Percentiles rank a stretch among this genome's conserved stretches.
These are phyloP conservation scores for Caenorhabditis japonica DNA, from an alignment of 2,888 invertebrate genomes.

Conservation along the genomic window DNA sequence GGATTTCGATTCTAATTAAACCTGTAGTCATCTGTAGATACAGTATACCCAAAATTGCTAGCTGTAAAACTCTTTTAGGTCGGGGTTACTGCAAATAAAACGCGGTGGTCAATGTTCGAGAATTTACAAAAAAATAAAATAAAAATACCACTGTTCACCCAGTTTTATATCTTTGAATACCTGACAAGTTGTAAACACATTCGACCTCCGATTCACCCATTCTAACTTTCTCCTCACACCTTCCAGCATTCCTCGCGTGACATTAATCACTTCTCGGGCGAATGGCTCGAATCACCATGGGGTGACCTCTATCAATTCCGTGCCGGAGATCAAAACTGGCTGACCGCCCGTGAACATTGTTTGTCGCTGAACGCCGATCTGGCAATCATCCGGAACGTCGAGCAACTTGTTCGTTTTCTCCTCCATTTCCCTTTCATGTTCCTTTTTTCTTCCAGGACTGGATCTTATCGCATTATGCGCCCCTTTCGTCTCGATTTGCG, in stretches of 20 bases:
- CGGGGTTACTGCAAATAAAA: no score
- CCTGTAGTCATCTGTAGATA: no score
- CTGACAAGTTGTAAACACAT: constrained; percentile 8
- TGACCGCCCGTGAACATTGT: constrained; percentile 55
- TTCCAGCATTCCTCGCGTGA: constrained; percentile 34
- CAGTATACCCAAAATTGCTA: no score
- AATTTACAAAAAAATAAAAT: background rate
- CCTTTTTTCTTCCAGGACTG: constrained; percentile 39
- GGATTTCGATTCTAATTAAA: no score
- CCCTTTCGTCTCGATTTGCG: constrained; percentile 50
- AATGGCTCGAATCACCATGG: constrained; percentile 57
- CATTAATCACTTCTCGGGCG: constrained; percentile 42
- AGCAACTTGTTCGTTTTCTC: constrained; percentile 38
- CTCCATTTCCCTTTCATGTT: background rate
- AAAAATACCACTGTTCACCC: constrained; percentile 6
- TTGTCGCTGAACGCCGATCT: constrained; percentile 52
- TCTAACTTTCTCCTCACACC: background rate
- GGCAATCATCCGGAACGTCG: constrained; percentile 38
- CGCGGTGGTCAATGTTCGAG: no score
- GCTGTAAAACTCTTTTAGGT: no score
- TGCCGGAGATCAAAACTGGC: constrained; percentile 51
- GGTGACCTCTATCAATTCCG: constrained; percentile 53
- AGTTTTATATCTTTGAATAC: background rate
- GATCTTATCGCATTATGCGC: constrained; percentile 57
- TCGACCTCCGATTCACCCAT: background rate